Evolutionary conservation across 2,888 invertebrate genomes (phyloP).

Genomic region (Keiferia lycopersicella): DNA sequence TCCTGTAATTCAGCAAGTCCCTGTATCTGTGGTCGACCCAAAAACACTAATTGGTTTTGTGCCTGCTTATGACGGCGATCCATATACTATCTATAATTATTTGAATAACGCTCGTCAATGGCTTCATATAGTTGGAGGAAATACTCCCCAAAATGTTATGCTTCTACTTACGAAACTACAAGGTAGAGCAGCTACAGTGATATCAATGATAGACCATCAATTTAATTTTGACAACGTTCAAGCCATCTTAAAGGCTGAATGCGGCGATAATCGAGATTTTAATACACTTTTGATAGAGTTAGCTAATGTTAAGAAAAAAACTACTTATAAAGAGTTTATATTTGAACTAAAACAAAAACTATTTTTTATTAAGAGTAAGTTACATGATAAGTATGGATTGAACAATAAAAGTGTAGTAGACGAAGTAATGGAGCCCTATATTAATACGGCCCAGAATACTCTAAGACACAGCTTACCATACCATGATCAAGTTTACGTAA

Average conservation of each 20-base stretch:
- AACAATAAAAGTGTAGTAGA: background rate
- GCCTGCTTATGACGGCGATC: background rate
- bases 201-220: background rate
- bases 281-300: background rate
- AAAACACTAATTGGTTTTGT: background rate
- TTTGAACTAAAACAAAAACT: conserved; percentile 32
- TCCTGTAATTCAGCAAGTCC: background rate
- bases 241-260: background rate
- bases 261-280: background rate
- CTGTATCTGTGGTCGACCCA: background rate
- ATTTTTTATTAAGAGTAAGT: conserved; percentile 27
- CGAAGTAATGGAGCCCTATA: background rate
- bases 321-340: conserved; percentile 26
- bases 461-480: conserved; percentile 30
- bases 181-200: background rate
- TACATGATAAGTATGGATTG: conserved; percentile 21
- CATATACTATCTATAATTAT: conserved; percentile 21
- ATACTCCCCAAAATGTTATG: conserved; percentile 26
- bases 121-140: conserved; percentile 16
- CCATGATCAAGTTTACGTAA: conserved; percentile 30
- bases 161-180: conserved; percentile 22
- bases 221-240: background rate
- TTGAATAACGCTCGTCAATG: conserved; percentile 27
- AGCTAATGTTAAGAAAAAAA: conserved; percentile 4
- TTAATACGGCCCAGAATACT: conserved; percentile 25